Percentiles rank a stretch among this genome's conserved stretches.
Evolutionary conservation across 2,797 vertebrate species (phyloP).

Genomic region (Manis crassicaudata): DNA sequence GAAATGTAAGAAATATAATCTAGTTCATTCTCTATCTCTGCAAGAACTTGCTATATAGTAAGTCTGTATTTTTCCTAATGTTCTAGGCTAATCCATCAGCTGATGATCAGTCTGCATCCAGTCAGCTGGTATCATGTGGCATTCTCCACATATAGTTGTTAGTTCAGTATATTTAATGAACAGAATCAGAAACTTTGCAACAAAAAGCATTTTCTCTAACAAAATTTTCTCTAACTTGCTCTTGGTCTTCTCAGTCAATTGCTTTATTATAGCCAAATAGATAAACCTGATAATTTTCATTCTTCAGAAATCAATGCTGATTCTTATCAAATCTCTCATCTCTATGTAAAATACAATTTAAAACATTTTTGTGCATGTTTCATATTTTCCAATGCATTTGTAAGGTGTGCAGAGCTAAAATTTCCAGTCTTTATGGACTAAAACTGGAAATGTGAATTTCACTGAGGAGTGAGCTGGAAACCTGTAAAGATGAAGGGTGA

Average conservation of each 20-base stretch:
- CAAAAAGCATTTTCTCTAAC: not conserved
- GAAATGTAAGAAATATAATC: slow-evolving; percentile 6
- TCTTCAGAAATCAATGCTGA: not conserved
- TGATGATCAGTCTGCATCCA: not conserved
- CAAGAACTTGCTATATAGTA: not conserved
- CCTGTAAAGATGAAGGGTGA: slow-evolving; percentile 9
- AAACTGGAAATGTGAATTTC: slow-evolving; percentile 44
- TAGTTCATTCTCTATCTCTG: not conserved
- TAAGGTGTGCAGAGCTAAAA: not conserved
- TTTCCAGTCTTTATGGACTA: not conserved
- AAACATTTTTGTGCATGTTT: not conserved
- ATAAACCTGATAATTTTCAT: not conserved
- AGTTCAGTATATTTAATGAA: not conserved
- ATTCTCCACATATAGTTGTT: not conserved
- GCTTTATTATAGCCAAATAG: not conserved
- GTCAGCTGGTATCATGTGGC: not conserved
- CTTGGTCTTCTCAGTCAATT: not conserved
- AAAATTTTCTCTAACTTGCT: slow-evolving; percentile 8
- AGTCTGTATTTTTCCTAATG: not conserved
- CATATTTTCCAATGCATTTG: not conserved
- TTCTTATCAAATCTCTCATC: not conserved
- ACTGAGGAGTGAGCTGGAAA: slow-evolving; percentile 37
- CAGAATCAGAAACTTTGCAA: slow-evolving; percentile 22
- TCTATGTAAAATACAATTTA: not conserved
- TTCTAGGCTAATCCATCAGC: not conserved